Base-by-base conservation (phyloP, 2,888 invertebrate genomes). In the Cataglyphis albicans region DNA sequence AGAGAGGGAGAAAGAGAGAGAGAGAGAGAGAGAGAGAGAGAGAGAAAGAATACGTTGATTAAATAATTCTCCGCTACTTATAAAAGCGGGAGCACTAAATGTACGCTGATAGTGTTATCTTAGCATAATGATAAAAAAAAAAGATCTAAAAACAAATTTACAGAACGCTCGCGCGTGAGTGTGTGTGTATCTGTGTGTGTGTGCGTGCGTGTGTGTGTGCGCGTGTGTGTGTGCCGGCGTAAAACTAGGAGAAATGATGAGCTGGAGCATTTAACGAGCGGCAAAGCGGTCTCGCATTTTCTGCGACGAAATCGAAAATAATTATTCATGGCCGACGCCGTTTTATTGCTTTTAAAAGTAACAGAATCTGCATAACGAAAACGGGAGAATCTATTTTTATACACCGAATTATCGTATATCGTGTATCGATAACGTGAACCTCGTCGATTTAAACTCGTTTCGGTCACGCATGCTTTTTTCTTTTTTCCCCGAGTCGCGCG, bases 51-150 rank as follows among this genome's bases (percentile, higher is more conserved):
- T 92, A 92, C 91, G 90, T 93, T 93, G 94, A 94, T 94, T 94
- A 94, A 94, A 94, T 94, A 94, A 94, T 94, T 93, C 92, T 89
- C 92, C 84, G 90, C 89, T 91, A 93, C 94, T 94, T 93, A 93
- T 94, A 94, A 94, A 94, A 94, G 93, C 94, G 94, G 94, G 94
- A 93, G 94, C 94, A 92, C 93, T 93, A 94, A 94, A 94, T 92
- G 93, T 93, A 92, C 91, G 90, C 94, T 94, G 94, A 94, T 94
- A 94, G 92, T 93, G 94, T 92, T 94, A 94, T 94, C 94, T 93
- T 91, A 87, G 90, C 89, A 89, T 91, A 93, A 92, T 89, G 94
- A 94, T 94, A 94, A 94, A 94, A 73, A 93, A 92, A 92, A 91
- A 89, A 70, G 78, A 92, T 92, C 93, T 92, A 92, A 89, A 93